phyloP scores from a whole-genome alignment of 1,140 invertebrate species.

The Lepidurus apus region DNA sequence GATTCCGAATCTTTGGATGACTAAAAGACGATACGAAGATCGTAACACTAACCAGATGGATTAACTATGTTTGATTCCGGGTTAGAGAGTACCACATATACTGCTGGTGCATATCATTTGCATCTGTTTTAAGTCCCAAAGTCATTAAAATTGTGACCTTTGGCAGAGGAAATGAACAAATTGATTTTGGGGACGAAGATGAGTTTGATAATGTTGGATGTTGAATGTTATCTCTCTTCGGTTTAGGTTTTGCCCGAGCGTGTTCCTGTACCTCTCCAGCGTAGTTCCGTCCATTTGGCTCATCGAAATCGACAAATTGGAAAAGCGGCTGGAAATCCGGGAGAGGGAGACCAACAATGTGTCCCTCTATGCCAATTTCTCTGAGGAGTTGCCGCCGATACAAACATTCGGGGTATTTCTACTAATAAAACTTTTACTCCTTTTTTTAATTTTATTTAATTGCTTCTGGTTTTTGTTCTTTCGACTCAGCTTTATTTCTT shows the following conservation, averaged over 20 bases:
- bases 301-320: slow-evolving; percentile 73
- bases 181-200: not conserved
- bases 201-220: not conserved
- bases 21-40: too few species aligned
- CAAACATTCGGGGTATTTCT: slow-evolving; percentile 35
- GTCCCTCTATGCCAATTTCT: slow-evolving; percentile 26
- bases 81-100: not conserved
- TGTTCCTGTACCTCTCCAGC: slow-evolving; percentile 72
- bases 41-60: not conserved
- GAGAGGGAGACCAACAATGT: slow-evolving; percentile 26
- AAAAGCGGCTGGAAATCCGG: slow-evolving; percentile 46
- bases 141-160: not conserved
- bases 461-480: too few species aligned
- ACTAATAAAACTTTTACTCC: not conserved
- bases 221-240: slow-evolving; percentile 21
- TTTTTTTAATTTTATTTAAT: too few species aligned
- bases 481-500: too few species aligned
- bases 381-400: slow-evolving; percentile 55
- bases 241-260: slow-evolving; percentile 76
- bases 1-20: too few species aligned
- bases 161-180: slow-evolving; percentile 1
- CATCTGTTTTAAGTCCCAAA: slow-evolving; percentile 5
- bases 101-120: not conserved
- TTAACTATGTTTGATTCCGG: not conserved
- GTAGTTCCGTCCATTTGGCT: slow-evolving; percentile 81